Percentiles rank a stretch among this genome's conserved stretches.
phyloP scores from a whole-genome alignment of 2,797 vertebrate species.

The Mareca strepera region DNA sequence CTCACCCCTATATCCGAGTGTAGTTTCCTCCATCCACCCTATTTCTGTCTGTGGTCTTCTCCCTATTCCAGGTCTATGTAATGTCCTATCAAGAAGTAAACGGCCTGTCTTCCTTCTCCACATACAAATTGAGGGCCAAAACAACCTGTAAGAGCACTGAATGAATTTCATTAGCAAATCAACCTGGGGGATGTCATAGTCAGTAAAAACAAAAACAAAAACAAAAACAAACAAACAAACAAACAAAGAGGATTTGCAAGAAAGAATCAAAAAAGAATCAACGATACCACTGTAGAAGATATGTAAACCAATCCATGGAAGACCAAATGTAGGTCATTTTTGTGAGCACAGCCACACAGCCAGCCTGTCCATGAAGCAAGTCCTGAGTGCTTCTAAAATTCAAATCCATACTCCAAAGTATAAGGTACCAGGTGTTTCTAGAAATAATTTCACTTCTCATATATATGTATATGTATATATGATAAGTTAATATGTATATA shows the following conservation, averaged over 20 bases:
- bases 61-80: not conserved
- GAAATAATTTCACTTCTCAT: not conserved
- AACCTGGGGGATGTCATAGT: accelerated
- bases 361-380: not conserved
- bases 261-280: not conserved
- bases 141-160: not conserved
- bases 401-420: not conserved
- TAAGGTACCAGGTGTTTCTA: not conserved
- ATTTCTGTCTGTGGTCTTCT: not conserved
- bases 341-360: not conserved
- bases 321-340: not conserved
- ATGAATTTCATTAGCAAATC: not conserved
- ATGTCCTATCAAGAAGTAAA: not conserved
- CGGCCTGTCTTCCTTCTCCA: not conserved
- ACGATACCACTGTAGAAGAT: not conserved
- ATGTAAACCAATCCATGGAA: not conserved
- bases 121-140: not conserved
- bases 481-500: no score
- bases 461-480: no score
- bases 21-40: not conserved
- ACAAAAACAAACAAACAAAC: not conserved
- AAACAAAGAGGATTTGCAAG: not conserved
- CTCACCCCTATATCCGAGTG: not conserved
- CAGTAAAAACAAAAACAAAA: not conserved
- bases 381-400: not conserved